Percentiles rank a stretch among this genome's conserved stretches.
phyloP scores from a whole-genome alignment of 2,797 vertebrate genomes.

The Glossophaga mutica region DNA sequence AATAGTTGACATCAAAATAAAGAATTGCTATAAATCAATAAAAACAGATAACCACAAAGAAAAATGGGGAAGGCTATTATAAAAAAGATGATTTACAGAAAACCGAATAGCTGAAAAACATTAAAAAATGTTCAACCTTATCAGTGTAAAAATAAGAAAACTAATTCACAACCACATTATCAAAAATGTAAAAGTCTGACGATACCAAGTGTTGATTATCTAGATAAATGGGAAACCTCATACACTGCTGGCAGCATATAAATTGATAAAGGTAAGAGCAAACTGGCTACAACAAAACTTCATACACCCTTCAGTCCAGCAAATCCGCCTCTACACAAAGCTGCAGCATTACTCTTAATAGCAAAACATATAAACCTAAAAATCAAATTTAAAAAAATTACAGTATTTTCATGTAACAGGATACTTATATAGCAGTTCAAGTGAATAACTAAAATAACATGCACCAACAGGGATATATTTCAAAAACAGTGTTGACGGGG shows the following conservation, averaged over 20 bases:
- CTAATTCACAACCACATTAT: background rate
- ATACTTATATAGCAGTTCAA: background rate
- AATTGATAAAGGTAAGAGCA: background rate
- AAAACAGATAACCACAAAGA: background rate
- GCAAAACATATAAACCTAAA: background rate
- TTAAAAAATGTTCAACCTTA: background rate
- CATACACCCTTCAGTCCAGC: background rate
- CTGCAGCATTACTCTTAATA: background rate
- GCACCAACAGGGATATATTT: background rate
- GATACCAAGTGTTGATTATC: background rate
- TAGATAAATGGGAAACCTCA: background rate
- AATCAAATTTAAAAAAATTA: background rate
- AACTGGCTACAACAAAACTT: background rate
- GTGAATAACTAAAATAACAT: background rate
- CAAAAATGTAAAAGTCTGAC: conserved; percentile 1
- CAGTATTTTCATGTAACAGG: background rate
- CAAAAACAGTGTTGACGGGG: background rate
- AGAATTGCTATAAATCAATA: background rate
- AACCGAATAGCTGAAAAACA: background rate
- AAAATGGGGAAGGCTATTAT: background rate
- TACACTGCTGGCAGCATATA: background rate
- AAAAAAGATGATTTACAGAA: conserved; percentile 9
- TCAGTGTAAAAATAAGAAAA: background rate
- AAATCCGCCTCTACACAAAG: background rate
- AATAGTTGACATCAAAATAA: background rate